Percentiles rank a stretch among this genome's conserved stretches.
phyloP scores from a whole-genome alignment of 2,888 invertebrate species.

The Stramonita haemastoma region DNA sequence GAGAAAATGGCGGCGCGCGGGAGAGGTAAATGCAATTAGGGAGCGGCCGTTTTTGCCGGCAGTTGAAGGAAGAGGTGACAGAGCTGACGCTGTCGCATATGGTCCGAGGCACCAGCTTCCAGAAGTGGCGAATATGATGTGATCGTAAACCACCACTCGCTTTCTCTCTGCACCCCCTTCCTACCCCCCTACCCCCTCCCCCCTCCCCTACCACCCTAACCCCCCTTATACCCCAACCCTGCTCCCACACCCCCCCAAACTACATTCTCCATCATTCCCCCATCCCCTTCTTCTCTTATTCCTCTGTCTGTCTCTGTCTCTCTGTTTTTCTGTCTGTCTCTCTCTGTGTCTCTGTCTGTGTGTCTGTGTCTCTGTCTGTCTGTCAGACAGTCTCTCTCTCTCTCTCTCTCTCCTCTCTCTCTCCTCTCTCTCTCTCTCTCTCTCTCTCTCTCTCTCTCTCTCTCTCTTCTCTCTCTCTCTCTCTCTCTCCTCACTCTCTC shows the following conservation, averaged over 20 bases:
- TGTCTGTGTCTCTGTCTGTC: no score
- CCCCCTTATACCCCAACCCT: background rate
- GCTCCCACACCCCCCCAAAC: background rate
- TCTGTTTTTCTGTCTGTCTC: no score
- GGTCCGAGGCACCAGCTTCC: background rate
- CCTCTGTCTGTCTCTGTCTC: no score
- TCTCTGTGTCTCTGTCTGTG: no score
- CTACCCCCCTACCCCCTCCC: background rate
- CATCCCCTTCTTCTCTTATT: background rate
- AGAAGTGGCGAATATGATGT: slow-evolving; percentile 33
- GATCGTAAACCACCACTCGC: slow-evolving; percentile 16
- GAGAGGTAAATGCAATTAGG: slow-evolving; percentile 21
- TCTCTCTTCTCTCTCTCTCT: no score
- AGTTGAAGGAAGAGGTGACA: slow-evolving; percentile 36
- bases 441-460: no score
- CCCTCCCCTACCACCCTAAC: background rate
- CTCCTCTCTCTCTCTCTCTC: no score
- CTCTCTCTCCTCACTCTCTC: no score
- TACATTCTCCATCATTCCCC: background rate
- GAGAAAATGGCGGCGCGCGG: slow-evolving; percentile 17
- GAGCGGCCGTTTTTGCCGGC: slow-evolving; percentile 1
- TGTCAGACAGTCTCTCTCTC: no score
- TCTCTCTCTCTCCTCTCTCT: no score
- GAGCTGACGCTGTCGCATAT: slow-evolving; percentile 22
- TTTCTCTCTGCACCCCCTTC: background rate